These are phyloP conservation scores for Schlechtendalia chinensis DNA, from an alignment of 1,140 invertebrate species.

Conservation along the genomic window DNA sequence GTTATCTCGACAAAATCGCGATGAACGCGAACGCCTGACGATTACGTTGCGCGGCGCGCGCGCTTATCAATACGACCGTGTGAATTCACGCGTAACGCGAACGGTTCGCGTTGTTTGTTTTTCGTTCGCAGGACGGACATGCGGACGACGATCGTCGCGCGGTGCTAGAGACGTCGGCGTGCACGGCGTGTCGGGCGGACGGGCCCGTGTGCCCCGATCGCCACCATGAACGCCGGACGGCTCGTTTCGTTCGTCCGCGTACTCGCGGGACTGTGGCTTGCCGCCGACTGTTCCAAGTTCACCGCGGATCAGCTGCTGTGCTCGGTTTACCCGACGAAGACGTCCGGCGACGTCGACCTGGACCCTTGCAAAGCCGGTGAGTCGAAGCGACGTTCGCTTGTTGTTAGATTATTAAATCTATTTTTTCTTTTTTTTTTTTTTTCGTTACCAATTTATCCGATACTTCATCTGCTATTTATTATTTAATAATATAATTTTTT, in stretches of 20 bases:
- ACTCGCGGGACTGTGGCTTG: constrained; percentile 56
- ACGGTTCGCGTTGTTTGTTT: not conserved
- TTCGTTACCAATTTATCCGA: too few species aligned
- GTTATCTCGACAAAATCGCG: too few species aligned
- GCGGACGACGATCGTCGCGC: not conserved
- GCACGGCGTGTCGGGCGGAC: not conserved
- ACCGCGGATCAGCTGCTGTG: constrained; percentile 69
- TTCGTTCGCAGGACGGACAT: not conserved
- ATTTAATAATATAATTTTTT: too few species aligned
- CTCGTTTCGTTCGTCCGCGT: constrained; percentile 18
- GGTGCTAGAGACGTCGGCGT: not conserved
- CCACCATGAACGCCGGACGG: not conserved
- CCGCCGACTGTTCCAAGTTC: constrained; percentile 58
- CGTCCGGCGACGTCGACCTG: constrained; percentile 73
- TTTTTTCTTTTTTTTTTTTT: too few species aligned
- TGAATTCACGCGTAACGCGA: not conserved
- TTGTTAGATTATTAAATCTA: too few species aligned
- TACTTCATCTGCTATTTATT: too few species aligned
- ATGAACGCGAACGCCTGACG: constrained; percentile 4
- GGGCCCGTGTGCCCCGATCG: not conserved
- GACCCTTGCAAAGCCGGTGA: constrained; percentile 84
- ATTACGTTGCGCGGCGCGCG: not conserved
- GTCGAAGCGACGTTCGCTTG: too few species aligned
- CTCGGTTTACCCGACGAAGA: constrained; percentile 64
- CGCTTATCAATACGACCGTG: not conserved